A percentile compares a stretch with the other conserved stretches of the same genome.
Conservation (phyloP, 2,888 invertebrate species). For the Agriotes lineatus region DNA sequence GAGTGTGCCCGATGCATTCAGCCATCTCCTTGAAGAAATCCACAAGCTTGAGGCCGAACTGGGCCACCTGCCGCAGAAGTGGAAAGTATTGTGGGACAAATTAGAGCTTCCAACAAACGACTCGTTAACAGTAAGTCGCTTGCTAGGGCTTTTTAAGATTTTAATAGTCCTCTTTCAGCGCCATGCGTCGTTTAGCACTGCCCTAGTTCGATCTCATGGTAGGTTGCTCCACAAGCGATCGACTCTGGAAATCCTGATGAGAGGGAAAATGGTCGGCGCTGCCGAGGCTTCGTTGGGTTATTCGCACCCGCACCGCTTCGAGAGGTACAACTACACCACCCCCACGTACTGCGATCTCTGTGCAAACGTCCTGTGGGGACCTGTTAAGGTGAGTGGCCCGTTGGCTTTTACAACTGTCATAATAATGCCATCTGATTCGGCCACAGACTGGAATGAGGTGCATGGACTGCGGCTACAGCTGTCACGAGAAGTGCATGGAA, state of each 20-base stretch:
- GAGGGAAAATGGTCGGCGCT: constrained; percentile 74
- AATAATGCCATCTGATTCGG: too few species aligned
- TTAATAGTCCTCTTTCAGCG: constrained; percentile 75
- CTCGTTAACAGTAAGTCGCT: constrained; percentile 75
- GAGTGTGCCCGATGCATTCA: constrained; percentile 88
- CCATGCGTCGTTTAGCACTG: constrained; percentile 88
- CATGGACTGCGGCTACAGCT: constrained; percentile 93
- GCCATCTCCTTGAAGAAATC: constrained; percentile 85
- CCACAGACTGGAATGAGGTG: constrained; percentile 71
- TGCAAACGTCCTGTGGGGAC: constrained; percentile 90
- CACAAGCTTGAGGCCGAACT: constrained; percentile 90
- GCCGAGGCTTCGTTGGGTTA: constrained; percentile 71
- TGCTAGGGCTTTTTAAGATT: too few species aligned
- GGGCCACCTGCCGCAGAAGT: constrained; percentile 92
- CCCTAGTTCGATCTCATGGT: constrained; percentile 87
- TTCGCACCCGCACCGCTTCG: constrained; percentile 85
- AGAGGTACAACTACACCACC: constrained; percentile 87
- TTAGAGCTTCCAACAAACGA: constrained; percentile 85
- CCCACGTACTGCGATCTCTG: constrained; percentile 93
- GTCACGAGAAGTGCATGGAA: constrained; percentile 95
- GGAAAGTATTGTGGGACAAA: constrained; percentile 94
- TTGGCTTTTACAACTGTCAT: too few species aligned
- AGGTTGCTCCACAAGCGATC: constrained; percentile 89
- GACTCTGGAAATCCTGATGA: constrained; percentile 89
- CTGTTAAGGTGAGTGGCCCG: constrained; percentile 78